phyloP scores from a whole-genome alignment of 1,140 invertebrate genomes.

The Elymnias hypermnestra region DNA sequence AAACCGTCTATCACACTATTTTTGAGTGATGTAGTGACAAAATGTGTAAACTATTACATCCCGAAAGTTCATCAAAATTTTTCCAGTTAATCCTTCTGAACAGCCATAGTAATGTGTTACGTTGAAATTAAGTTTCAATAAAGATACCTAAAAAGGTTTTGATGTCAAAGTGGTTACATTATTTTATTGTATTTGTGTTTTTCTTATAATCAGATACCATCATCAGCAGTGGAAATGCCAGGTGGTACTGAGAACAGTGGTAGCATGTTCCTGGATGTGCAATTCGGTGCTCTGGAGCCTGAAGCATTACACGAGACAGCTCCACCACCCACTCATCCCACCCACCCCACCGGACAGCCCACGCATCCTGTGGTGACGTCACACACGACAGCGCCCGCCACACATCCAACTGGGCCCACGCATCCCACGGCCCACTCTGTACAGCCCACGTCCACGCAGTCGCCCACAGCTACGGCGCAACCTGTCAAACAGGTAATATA shows the following conservation, averaged over 20 bases:
- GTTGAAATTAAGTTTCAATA: background rate
- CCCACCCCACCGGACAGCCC: conserved; percentile 3
- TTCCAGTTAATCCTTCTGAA: background rate
- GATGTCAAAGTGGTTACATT: too few species aligned
- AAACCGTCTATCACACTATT: too few species aligned
- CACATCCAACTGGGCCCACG: background rate
- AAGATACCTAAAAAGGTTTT: too few species aligned
- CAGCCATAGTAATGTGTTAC: background rate
- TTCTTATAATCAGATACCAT: conserved; percentile 83
- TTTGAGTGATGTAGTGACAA: too few species aligned
- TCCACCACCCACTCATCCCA: conserved; percentile 11
- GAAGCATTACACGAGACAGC: conserved; percentile 71
- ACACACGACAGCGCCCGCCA: background rate
- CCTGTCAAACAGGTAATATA: conserved; percentile 11
- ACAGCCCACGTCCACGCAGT: conserved; percentile 11
- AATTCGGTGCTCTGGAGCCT: conserved; percentile 95
- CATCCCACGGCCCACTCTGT: conserved; percentile 1
- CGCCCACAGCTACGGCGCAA: conserved; percentile 6
- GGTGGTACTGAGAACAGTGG: conserved; percentile 85
- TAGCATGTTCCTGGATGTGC: conserved; percentile 89
- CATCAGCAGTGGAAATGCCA: conserved; percentile 96
- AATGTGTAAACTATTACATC: too few species aligned
- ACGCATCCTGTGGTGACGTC: conserved; percentile 5
- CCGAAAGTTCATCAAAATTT: background rate
- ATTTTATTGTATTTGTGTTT: background rate